Conservation (phyloP, 2,797 vertebrate genomes). For the Novumbra hubbsi region DNA sequence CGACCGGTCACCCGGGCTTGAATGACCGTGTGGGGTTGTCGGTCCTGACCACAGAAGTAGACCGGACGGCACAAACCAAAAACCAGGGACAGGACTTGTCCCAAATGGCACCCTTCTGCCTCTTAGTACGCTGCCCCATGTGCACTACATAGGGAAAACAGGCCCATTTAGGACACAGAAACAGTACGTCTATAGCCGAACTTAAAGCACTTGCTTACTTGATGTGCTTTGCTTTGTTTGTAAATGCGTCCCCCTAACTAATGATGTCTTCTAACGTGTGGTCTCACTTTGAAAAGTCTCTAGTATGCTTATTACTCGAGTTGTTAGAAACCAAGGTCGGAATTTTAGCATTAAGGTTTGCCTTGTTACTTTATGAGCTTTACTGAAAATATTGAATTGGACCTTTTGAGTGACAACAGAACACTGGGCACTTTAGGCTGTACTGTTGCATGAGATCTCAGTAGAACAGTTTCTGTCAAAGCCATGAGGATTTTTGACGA, state of each 20-base stretch:
- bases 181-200: slow-evolving; percentile 36
- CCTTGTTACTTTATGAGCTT: slow-evolving; percentile 39
- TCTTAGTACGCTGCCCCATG: no score
- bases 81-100: slow-evolving; percentile 37
- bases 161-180: not conserved
- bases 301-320: slow-evolving; percentile 54
- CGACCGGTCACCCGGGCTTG: no score
- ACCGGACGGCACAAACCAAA: slow-evolving; percentile 14
- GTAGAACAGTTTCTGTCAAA: slow-evolving; percentile 55
- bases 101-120: not conserved
- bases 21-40: no score
- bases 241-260: slow-evolving; percentile 55
- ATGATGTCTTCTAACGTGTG: not conserved
- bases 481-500: slow-evolving; percentile 25
- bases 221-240: slow-evolving; percentile 52
- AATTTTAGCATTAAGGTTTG: slow-evolving; percentile 5
- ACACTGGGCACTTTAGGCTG: slow-evolving; percentile 79
- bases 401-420: slow-evolving; percentile 38
- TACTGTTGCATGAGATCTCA: slow-evolving; percentile 70
- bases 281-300: slow-evolving; percentile 35
- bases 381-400: slow-evolving; percentile 50
- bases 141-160: not conserved
- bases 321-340: slow-evolving; percentile 20
- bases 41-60: not conserved
- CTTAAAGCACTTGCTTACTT: slow-evolving; percentile 59